Evolutionary conservation across 30 jellyfish, hydroid and myxozoan species (phyloP).

Genomic region (Clytia hemisphaerica): DNA sequence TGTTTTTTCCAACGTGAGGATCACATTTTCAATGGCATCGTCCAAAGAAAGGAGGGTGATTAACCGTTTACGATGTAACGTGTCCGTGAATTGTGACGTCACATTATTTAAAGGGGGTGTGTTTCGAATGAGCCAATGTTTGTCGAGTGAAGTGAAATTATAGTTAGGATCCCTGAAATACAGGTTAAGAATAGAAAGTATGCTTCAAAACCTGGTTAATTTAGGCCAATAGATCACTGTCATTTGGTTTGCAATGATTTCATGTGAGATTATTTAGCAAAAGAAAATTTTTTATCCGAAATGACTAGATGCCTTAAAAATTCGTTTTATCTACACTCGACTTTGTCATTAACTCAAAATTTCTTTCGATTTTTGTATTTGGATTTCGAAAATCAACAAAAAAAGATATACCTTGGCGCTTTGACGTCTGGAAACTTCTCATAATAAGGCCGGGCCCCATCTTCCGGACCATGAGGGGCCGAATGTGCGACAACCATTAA

Average conservation of each 20-base stretch:
- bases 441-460: conserved; percentile 80
- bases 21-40: conserved; percentile 66
- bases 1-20: conserved; percentile 37
- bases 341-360: too few relatives aligned
- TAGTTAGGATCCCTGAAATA: conserved; percentile 51
- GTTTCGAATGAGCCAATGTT: conserved; percentile 73
- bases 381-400: background rate
- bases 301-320: too few relatives aligned
- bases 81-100: conserved; percentile 48
- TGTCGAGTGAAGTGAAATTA: conserved; percentile 56
- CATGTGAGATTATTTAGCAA: too few relatives aligned
- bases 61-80: conserved; percentile 73
- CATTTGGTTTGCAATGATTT: too few relatives aligned
- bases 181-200: too few relatives aligned
- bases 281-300: too few relatives aligned
- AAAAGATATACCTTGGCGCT: conserved; percentile 81
- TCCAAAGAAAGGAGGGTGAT: conserved; percentile 71
- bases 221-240: too few relatives aligned
- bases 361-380: background rate
- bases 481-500: conserved; percentile 74
- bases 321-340: too few relatives aligned
- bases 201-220: too few relatives aligned
- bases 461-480: conserved; percentile 98
- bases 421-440: conserved; percentile 33
- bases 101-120: conserved; percentile 47